A percentile compares a stretch with the other conserved stretches of the same genome.
These are phyloP conservation scores for Panurus biarmicus DNA, from an alignment of 2,113 vertebrate species.

Conservation along the genomic window DNA sequence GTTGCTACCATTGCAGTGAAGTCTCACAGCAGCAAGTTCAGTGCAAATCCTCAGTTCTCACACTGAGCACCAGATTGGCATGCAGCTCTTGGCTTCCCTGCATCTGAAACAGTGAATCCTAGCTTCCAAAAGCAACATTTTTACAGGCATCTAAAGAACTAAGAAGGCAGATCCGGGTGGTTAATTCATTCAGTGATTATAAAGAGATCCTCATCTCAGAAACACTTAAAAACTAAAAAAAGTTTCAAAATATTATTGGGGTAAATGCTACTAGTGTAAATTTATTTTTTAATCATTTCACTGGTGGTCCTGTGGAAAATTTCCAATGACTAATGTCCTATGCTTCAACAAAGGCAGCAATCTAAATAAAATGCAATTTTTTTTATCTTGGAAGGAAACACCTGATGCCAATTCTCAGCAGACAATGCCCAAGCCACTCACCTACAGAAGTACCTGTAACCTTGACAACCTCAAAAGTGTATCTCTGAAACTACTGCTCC, in stretches of 20 bases:
- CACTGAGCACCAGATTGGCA: neutral
- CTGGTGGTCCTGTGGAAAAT: neutral
- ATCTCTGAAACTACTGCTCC: neutral
- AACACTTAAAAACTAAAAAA: neutral
- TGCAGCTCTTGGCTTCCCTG: neutral
- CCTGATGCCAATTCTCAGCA: neutral
- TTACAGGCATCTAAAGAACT: neutral
- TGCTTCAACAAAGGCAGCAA: neutral
- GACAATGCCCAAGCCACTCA: neutral
- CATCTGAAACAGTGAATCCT: neutral
- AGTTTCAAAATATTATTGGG: neutral
- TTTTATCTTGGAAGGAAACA: neutral
- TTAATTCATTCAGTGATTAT: neutral
- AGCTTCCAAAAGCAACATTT: neutral
- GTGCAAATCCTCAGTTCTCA: neutral
- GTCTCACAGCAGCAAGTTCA: neutral
- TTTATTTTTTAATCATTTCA: neutral
- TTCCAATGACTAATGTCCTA: neutral
- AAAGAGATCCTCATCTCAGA: neutral
- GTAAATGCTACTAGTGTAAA: neutral
- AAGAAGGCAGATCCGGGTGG: neutral
- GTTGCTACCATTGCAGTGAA: neutral
- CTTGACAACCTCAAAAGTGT: neutral
- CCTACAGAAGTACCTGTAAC: neutral
- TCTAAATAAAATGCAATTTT: constrained; percentile 32